These are phyloP conservation scores for Heliconius eleuchia DNA, from an alignment of 1,140 invertebrate genomes.

Conservation along the genomic window DNA sequence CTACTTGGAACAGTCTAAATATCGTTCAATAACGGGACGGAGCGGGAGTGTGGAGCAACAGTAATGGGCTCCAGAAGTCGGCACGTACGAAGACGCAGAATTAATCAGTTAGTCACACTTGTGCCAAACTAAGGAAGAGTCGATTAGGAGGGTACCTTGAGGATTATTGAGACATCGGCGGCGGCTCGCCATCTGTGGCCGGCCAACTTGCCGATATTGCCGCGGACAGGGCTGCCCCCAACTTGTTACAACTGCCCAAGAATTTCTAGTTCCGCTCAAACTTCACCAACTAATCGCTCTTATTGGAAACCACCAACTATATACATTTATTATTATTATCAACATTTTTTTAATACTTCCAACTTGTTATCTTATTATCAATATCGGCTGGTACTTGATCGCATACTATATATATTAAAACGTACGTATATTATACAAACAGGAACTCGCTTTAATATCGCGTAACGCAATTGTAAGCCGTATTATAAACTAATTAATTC, in stretches of 20 bases:
- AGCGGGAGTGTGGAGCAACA: constrained; percentile 60
- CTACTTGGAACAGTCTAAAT: constrained; percentile 68
- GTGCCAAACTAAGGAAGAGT: constrained; percentile 73
- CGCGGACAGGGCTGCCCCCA: constrained; percentile 59
- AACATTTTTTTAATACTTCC: not conserved
- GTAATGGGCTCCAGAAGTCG: constrained; percentile 59
- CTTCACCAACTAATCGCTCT: constrained; percentile 68
- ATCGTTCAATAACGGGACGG: constrained; percentile 67
- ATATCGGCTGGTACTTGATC: not conserved
- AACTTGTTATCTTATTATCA: not conserved
- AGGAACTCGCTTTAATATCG: not conserved
- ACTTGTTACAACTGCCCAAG: constrained; percentile 76
- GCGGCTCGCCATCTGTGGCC: constrained; percentile 68
- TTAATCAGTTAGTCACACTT: constrained; percentile 81
- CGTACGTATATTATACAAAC: not conserved
- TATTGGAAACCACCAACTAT: constrained; percentile 22
- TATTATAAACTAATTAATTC: constrained; percentile 51
- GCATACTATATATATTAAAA: not conserved
- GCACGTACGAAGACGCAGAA: constrained; percentile 72
- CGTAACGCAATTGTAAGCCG: constrained; percentile 14
- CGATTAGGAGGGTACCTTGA: constrained; percentile 78
- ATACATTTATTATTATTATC: no score
- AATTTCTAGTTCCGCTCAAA: constrained; percentile 63
- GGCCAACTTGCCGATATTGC: constrained; percentile 72
- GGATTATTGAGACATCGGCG: constrained; percentile 79